These are phyloP conservation scores for Scaeva pyrastri DNA, from an alignment of 2,888 invertebrate species.

Conservation along the genomic window DNA sequence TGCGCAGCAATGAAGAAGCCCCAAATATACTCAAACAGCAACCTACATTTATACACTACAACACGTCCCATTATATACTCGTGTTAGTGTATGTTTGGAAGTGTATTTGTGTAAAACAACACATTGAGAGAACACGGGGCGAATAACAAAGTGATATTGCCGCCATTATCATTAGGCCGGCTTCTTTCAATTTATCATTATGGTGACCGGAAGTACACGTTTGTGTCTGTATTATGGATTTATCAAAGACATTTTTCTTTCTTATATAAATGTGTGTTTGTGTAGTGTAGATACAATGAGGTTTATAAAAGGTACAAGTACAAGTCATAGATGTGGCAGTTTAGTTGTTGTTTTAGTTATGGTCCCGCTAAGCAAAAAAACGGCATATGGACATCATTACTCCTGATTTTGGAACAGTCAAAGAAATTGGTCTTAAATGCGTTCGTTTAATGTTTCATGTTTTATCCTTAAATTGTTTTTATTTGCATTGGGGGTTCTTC, in stretches of 20 bases:
- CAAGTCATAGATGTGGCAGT: not conserved
- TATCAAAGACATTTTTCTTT: not conserved
- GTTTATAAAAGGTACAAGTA: not conserved
- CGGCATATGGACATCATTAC: slow-evolving; percentile 39
- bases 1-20: slow-evolving; percentile 1
- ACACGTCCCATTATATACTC: slow-evolving; percentile 10
- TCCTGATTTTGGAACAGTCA: slow-evolving; percentile 39
- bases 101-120: too few species aligned
- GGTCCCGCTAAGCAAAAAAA: not conserved
- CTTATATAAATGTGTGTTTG: too few species aligned
- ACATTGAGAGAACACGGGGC: slow-evolving; percentile 39
- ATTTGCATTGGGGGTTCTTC: not conserved
- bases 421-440: slow-evolving; percentile 57
- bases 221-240: slow-evolving; percentile 58
- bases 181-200: slow-evolving; percentile 69
- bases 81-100: too few species aligned
- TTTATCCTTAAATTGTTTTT: slow-evolving; percentile 66
- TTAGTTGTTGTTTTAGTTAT: not conserved
- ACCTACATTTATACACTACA: not conserved
- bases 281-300: not conserved
- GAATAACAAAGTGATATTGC: slow-evolving; percentile 72
- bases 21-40: not conserved
- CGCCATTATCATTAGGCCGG: slow-evolving; percentile 70
- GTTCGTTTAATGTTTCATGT: slow-evolving; percentile 44
- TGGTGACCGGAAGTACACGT: slow-evolving; percentile 49